Evolutionary conservation across 1,140 invertebrate species (phyloP).

Genomic region (Scaptomyza pallida): DNA sequence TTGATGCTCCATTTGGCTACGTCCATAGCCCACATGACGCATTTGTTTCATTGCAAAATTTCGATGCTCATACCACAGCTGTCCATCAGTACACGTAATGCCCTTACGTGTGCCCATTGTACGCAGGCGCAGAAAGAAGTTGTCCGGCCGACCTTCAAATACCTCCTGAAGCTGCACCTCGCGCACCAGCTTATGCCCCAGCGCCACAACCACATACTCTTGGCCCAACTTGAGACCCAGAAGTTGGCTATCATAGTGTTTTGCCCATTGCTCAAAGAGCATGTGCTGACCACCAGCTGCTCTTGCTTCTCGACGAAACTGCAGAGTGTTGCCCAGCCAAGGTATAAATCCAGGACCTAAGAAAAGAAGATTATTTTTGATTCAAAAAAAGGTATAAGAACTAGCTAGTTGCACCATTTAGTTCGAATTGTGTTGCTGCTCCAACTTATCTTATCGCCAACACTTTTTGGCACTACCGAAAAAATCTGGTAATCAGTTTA

Average conservation of each 20-base stretch:
- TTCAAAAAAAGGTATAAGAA: background rate
- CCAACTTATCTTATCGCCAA: constrained; percentile 53
- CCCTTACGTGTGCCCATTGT: constrained; percentile 87
- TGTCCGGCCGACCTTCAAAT: constrained; percentile 90
- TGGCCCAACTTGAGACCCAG: constrained; percentile 88
- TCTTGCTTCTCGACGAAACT: constrained; percentile 85
- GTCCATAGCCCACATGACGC: constrained; percentile 90
- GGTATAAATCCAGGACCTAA: constrained; percentile 89
- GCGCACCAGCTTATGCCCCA: constrained; percentile 86
- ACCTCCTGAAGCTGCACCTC: constrained; percentile 87
- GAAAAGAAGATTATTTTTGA: background rate
- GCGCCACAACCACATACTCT: constrained; percentile 87
- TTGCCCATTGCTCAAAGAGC: constrained; percentile 86
- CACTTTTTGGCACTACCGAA: constrained; percentile 38
- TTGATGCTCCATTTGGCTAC: constrained; percentile 88
- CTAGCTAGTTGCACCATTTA: background rate
- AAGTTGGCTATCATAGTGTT: constrained; percentile 87
- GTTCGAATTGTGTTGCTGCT: background rate
- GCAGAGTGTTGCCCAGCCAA: constrained; percentile 87
- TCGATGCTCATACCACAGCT: constrained; percentile 90
- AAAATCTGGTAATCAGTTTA: constrained; percentile 42
- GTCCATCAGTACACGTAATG: constrained; percentile 91
- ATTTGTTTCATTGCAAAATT: constrained; percentile 89
- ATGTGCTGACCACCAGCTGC: constrained; percentile 87
- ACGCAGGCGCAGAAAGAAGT: constrained; percentile 88